These are phyloP conservation scores for Dichetophora obliterata DNA, from an alignment of 2,888 invertebrate species.

Conservation along the genomic window DNA sequence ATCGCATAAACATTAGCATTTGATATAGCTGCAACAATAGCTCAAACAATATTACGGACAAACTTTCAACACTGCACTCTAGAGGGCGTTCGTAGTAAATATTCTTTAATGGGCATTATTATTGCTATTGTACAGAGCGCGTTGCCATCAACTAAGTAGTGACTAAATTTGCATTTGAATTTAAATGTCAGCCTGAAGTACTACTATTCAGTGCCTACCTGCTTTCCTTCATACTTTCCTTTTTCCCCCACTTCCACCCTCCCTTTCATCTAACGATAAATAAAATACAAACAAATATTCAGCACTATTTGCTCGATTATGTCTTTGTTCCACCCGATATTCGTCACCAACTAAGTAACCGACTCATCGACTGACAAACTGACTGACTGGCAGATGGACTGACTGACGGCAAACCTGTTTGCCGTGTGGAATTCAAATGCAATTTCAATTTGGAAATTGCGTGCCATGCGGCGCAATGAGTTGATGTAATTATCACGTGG, in stretches of 20 bases:
- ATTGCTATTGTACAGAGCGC: neutral
- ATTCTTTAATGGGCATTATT: neutral
- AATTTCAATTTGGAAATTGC: conserved; percentile 25
- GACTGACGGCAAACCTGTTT: too few species aligned
- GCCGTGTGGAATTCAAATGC: conserved; percentile 7
- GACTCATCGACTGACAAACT: too few species aligned
- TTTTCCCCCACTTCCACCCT: neutral
- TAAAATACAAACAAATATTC: conserved; percentile 3
- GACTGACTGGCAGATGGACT: too few species aligned
- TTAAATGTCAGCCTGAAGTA: too few species aligned
- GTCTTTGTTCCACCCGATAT: too few species aligned
- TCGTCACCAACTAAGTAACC: too few species aligned
- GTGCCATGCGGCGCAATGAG: conserved; percentile 8
- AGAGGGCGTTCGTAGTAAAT: conserved; percentile 11
- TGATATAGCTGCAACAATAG: too few species aligned
- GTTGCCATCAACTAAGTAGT: neutral
- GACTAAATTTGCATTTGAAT: too few species aligned
- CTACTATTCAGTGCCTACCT: too few species aligned
- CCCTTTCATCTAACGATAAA: neutral
- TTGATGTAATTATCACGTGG: conserved; percentile 30
- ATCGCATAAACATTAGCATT: too few species aligned
- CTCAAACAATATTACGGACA: neutral
- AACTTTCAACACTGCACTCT: neutral
- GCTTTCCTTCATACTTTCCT: neutral
- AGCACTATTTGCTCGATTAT: neutral